Conservation (phyloP, 2,888 invertebrate genomes). For the Chrysodeixis includens region DNA sequence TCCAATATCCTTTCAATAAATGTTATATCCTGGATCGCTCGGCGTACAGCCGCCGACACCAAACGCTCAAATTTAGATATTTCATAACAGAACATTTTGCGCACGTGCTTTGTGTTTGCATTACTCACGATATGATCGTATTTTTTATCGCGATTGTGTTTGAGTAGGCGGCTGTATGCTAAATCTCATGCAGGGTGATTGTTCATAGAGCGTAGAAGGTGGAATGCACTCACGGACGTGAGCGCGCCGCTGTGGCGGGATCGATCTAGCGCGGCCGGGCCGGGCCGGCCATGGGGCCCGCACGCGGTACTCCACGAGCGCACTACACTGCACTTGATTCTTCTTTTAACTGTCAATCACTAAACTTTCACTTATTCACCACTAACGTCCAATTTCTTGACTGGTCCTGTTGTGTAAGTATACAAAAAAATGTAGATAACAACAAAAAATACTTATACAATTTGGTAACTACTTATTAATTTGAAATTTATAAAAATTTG, state of each 20-base stretch:
- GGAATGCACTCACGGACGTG: slow-evolving; percentile 74
- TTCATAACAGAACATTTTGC: slow-evolving; percentile 40
- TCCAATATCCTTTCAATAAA: slow-evolving; percentile 54
- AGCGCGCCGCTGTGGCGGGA: slow-evolving; percentile 75
- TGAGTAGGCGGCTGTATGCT: slow-evolving; percentile 29
- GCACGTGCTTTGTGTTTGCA: slow-evolving; percentile 34
- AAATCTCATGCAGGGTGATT: slow-evolving; percentile 40
- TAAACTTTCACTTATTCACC: slow-evolving; percentile 47
- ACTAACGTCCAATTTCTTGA: slow-evolving; percentile 20
- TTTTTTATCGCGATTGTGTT: slow-evolving; percentile 46
- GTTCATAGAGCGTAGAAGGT: slow-evolving; percentile 50
- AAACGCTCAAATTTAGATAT: slow-evolving; percentile 51
- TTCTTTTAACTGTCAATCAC: slow-evolving; percentile 50
- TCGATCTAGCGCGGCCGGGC: slow-evolving; percentile 82
- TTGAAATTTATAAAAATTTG: neutral
- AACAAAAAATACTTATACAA: neutral
- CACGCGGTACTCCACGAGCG: slow-evolving; percentile 54
- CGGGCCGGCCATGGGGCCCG: slow-evolving; percentile 71
- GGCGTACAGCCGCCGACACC: slow-evolving; percentile 32
- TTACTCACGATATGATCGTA: slow-evolving; percentile 40
- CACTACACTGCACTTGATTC: slow-evolving; percentile 70
- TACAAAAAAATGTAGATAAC: neutral
- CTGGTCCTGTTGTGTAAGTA: slow-evolving; percentile 32
- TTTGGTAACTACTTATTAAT: no score
- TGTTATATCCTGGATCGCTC: slow-evolving; percentile 33